Base-by-base conservation (phyloP, 2,113 vertebrate genomes). In the Leuciscus idus region DNA sequence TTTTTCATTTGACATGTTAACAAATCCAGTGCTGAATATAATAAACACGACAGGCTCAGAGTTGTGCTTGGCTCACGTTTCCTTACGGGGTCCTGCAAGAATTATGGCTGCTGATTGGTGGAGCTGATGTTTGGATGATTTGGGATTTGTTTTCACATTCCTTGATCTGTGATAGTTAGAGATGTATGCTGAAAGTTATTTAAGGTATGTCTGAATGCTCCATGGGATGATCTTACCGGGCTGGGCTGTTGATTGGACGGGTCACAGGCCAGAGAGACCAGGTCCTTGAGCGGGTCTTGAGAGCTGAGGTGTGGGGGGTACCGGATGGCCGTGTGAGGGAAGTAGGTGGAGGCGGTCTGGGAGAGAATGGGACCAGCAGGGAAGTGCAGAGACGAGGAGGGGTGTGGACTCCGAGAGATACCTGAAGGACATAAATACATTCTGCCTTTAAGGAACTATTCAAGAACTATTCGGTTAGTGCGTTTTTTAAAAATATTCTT, bases 241-340 rank as follows among this genome's bases (percentile, higher is more conserved):
- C 96, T 96, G 11, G 97, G 95, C 81, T 95, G 94, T 91, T 98
- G 98, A 94, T 95, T 97, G 93, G 97, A 95, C 10, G 98, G 97
- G 94, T 98, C 97, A 15, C 98, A 99, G 93, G 98, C 97, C 95
- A 99, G 93, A 0, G 98, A 97, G 89, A 99, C 97, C 87, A 99
- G 95, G 91, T 99, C 98, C 92, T 99, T 99, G 81, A 99, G 95
- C 0, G 98, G 97, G 92, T 99, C 98, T 94, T 98, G 98, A 33
- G 97, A 94, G 89, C 96, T 95, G 93, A 99, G 96, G 92, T 99
- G 98, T 48, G 98, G 98, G 0, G 98, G 97, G 91, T 99, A 99
- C 85, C 98, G 96, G 89, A 99, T 99, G 78, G 98, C 96, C 77
- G 97, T 97, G 91, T 99, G 98, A 0, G 96, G 96, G 86, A 98